Base-by-base conservation (phyloP, 1,140 invertebrate species). In the Lerema accius region DNA sequence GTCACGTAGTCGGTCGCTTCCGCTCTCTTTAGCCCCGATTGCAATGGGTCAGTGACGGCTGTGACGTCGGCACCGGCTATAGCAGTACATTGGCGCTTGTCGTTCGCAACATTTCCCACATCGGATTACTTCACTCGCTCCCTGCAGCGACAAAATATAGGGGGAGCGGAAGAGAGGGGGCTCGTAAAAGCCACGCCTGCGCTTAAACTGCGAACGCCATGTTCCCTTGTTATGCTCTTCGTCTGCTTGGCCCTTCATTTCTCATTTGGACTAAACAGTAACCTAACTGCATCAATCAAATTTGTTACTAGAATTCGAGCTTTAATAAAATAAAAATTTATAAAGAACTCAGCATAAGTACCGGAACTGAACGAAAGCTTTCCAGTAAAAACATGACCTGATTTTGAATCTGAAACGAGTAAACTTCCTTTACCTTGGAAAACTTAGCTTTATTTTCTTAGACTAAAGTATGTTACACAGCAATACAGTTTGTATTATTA, bases 241-340 rank as follows among this genome's bases (percentile, higher is more conserved):
- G 69, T 79, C 82, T 78, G 74, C 82, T 82, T 80, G 72, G 80
- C 76, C 71, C 65, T 61, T 78, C 81, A 82, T 84, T 86, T 86
- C 82, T 80, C 66, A 67, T 67, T 32, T 71, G 65, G 78, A 82
- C 79, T 74, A 70, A 61, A 71, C 28, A 7, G 69, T 49, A 51
- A 43, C 53, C 37, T 37, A 55, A 66, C 56, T 23, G 19, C 19
- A 23, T 23, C 19, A 23, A 23, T 3, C 5, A 23, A 23, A 23
- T 23, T 3, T n/a, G n/a, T n/a, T n/a, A n/a, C n/a, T n/a, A n/a
- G n/a, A n/a, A n/a, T n/a, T n/a, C n/a, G 19, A 46, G 40, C 48
- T 32, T 53, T 66, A 53, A 60, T 66, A 23, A 23, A 23, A 23
- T 5, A 16, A 42, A 14, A n/a, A n/a, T n/a, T n/a, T n/a, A n/a